phyloP scores from a whole-genome alignment of 2,888 invertebrate species.

The Axea sp. region DNA sequence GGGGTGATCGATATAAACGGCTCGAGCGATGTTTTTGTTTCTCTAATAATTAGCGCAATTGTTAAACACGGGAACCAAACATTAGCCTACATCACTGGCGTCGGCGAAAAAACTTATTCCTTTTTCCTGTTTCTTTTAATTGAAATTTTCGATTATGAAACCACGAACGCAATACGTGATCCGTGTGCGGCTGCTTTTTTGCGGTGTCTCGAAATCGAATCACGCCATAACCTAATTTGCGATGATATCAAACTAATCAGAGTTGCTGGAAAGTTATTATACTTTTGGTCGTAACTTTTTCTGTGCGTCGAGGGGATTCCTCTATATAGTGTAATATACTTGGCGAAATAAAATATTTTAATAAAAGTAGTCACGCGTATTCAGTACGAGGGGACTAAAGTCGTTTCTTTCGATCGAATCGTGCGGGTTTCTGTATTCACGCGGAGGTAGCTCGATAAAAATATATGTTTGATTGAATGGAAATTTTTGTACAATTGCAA shows the following conservation, averaged over 20 bases:
- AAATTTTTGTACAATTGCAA: conserved; percentile 24
- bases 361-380: conserved; percentile 53
- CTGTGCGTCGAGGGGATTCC: conserved; percentile 10
- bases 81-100: too few relatives aligned
- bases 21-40: not conserved
- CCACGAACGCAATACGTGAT: conserved; percentile 33
- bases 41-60: too few relatives aligned
- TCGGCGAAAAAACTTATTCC: too few relatives aligned
- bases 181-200: conserved; percentile 25
- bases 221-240: conserved; percentile 58
- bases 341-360: conserved; percentile 53
- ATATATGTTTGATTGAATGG: conserved; percentile 42
- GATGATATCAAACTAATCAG: conserved; percentile 58
- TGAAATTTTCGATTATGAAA: conserved; percentile 35
- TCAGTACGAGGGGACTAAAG: conserved; percentile 32
- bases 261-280: conserved; percentile 49
- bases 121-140: conserved; percentile 14
- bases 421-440: conserved; percentile 37
- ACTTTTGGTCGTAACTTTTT: conserved; percentile 40
- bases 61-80: too few relatives aligned
- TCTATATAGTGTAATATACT: conserved; percentile 47
- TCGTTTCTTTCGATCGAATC: conserved; percentile 16
- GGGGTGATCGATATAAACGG: conserved; percentile 40
- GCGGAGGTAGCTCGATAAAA: conserved; percentile 28
- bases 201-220: conserved; percentile 44